phyloP scores from a whole-genome alignment of 2,888 invertebrate species.

The Aleiodes alternator region DNA sequence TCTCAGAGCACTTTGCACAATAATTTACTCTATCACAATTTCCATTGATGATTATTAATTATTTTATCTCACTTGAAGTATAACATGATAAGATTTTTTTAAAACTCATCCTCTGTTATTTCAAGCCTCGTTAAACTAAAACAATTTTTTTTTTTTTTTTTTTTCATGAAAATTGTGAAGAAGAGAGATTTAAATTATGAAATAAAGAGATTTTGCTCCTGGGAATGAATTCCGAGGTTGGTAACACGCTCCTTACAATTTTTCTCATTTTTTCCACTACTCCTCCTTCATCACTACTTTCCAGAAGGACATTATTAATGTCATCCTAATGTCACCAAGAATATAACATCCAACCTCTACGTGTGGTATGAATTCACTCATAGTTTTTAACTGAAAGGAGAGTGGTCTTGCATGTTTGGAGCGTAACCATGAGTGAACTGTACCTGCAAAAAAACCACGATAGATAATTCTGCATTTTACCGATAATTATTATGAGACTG shows the following conservation, averaged over 20 bases:
- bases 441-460: conserved; percentile 61
- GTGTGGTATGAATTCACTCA: conserved; percentile 46
- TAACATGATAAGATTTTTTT: background rate
- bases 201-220: conserved; percentile 60
- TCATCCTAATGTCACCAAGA: conserved; percentile 65
- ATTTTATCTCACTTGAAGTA: conserved; percentile 22
- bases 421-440: conserved; percentile 53
- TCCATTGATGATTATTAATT: conserved; percentile 24
- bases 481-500: conserved; percentile 73
- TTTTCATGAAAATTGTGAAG: background rate
- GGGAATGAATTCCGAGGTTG: conserved; percentile 65
- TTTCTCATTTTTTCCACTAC: too few relatives aligned
- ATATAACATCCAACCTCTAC: conserved; percentile 32
- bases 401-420: conserved; percentile 55
- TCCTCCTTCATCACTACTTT: conserved; percentile 38
- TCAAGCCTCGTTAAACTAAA: too few relatives aligned
- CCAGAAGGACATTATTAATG: conserved; percentile 71
- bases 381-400: background rate
- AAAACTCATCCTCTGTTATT: background rate
- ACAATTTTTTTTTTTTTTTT: background rate
- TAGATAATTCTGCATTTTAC: conserved; percentile 73
- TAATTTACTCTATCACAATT: too few relatives aligned
- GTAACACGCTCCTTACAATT: conserved; percentile 62
- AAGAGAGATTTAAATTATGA: conserved; percentile 55
- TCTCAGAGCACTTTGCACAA: too few relatives aligned